phyloP scores from a whole-genome alignment of 2,113 vertebrate species.

The Onychostoma macrolepis region DNA sequence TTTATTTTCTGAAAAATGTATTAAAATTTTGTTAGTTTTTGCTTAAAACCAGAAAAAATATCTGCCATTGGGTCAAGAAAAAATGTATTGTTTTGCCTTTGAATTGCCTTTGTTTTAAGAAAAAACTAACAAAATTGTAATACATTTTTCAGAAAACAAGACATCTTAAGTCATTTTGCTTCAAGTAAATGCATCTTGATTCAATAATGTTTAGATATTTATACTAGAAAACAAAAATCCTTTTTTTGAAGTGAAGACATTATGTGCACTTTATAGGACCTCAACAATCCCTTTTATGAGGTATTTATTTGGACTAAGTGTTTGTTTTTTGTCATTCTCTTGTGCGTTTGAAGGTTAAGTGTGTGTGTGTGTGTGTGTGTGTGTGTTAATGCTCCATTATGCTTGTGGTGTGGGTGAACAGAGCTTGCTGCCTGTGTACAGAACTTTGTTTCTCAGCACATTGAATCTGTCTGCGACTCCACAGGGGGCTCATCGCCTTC shows the following conservation, averaged over 20 bases:
- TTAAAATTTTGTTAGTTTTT: too few relatives aligned
- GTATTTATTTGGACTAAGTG: neutral
- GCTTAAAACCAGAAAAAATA: too few relatives aligned
- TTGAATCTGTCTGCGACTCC: slow-evolving; percentile 61
- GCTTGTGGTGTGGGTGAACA: slow-evolving; percentile 50
- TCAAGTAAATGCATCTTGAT: neutral
- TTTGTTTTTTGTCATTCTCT: slow-evolving; percentile 1
- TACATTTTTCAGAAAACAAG: too few relatives aligned
- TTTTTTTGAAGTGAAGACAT: neutral
- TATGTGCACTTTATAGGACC: neutral
- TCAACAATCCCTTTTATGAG: neutral
- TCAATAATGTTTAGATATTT: too few relatives aligned
- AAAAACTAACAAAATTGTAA: too few relatives aligned
- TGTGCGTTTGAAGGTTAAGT: slow-evolving; percentile 29
- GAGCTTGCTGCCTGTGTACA: slow-evolving; percentile 41
- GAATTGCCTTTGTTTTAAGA: too few relatives aligned
- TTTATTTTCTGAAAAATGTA: too few relatives aligned
- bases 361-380: slow-evolving; percentile 30
- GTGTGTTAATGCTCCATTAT: slow-evolving; percentile 62
- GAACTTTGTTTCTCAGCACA: slow-evolving; percentile 66
- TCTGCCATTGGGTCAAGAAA: too few relatives aligned
- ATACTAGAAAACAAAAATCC: too few relatives aligned
- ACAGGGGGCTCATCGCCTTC: slow-evolving; percentile 62
- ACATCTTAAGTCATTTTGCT: too few relatives aligned
- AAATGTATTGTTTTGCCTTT: too few relatives aligned